phyloP scores from a whole-genome alignment of 2,113 vertebrate species.

The Zapus hudsonius region DNA sequence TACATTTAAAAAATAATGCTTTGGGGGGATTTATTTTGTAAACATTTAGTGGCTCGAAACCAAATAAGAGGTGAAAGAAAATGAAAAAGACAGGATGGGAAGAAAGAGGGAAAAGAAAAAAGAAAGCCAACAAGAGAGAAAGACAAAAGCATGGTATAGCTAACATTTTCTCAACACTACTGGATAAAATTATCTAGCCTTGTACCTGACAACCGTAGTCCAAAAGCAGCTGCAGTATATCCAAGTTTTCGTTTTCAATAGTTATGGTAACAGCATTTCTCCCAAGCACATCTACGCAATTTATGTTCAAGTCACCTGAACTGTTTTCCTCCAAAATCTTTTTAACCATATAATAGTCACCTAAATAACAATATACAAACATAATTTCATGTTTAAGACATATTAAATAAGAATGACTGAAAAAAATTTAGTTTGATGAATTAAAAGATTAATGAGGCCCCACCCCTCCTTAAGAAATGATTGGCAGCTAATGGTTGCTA shows the following conservation, averaged over 20 bases:
- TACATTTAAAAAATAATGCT: neutral
- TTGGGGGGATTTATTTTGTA: slow-evolving; percentile 40
- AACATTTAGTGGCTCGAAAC: slow-evolving; percentile 46
- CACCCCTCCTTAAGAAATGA: too few species aligned
- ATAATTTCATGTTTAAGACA: slow-evolving; percentile 67
- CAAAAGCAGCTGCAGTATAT: slow-evolving; percentile 96
- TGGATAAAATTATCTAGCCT: slow-evolving; percentile 64
- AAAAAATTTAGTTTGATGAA: slow-evolving; percentile 46
- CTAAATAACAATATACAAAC: slow-evolving; percentile 85
- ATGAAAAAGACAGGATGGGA: neutral
- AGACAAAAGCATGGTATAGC: slow-evolving; percentile 52
- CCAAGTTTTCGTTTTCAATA: slow-evolving; percentile 98
- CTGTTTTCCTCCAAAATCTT: slow-evolving; percentile 97
- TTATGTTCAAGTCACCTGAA: slow-evolving; percentile 96
- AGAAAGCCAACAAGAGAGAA: slow-evolving; percentile 5
- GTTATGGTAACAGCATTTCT: slow-evolving; percentile 96
- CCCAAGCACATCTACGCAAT: slow-evolving; percentile 97
- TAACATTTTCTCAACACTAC: slow-evolving; percentile 68
- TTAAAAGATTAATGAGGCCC: slow-evolving; percentile 2
- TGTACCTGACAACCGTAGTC: slow-evolving; percentile 98
- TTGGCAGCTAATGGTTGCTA: too few species aligned
- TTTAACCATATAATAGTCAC: slow-evolving; percentile 99
- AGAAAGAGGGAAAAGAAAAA: neutral
- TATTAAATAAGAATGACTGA: slow-evolving; percentile 56
- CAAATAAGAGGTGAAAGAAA: slow-evolving; percentile 42